Percentiles rank a stretch among this genome's conserved stretches.
These are phyloP conservation scores for Chironomus tentans DNA, from an alignment of 2,888 invertebrate species.

Conservation along the genomic window DNA sequence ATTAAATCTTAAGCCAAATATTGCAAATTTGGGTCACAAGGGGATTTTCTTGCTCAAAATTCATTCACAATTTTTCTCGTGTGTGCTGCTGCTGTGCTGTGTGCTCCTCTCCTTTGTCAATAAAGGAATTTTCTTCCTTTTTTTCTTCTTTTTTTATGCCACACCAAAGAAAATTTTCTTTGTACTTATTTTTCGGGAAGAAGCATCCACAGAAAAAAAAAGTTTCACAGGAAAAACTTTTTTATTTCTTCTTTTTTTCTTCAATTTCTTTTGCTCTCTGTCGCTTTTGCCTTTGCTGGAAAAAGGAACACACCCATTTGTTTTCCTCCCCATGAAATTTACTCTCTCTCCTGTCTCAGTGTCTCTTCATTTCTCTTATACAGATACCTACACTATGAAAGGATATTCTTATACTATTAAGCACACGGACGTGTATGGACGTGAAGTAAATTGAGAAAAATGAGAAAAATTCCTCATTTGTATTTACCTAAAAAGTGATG, in stretches of 20 bases:
- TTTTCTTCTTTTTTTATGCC: neutral
- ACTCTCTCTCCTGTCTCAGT: neutral
- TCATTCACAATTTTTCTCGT: no score
- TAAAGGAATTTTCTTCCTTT: neutral
- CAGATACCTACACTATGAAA: neutral
- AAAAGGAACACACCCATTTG: constrained; percentile 26
- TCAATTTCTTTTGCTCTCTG: neutral
- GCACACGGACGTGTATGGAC: neutral
- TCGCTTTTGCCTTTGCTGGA: neutral
- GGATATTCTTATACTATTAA: neutral
- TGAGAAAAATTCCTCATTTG: neutral
- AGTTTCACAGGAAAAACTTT: constrained; percentile 5
- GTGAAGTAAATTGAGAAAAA: neutral
- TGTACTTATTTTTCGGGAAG: neutral
- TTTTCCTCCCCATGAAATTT: constrained; percentile 23
- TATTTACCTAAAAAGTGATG: neutral
- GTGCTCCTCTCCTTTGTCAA: neutral
- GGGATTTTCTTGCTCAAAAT: neutral
- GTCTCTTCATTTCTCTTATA: neutral
- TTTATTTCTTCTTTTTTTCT: neutral
- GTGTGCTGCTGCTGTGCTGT: neutral
- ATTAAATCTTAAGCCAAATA: neutral
- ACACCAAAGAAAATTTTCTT: neutral
- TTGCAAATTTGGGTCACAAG: constrained; percentile 9
- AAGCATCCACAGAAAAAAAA: neutral